phyloP scores from a whole-genome alignment of 2,113 vertebrate genomes.

The Sitta europaea region DNA sequence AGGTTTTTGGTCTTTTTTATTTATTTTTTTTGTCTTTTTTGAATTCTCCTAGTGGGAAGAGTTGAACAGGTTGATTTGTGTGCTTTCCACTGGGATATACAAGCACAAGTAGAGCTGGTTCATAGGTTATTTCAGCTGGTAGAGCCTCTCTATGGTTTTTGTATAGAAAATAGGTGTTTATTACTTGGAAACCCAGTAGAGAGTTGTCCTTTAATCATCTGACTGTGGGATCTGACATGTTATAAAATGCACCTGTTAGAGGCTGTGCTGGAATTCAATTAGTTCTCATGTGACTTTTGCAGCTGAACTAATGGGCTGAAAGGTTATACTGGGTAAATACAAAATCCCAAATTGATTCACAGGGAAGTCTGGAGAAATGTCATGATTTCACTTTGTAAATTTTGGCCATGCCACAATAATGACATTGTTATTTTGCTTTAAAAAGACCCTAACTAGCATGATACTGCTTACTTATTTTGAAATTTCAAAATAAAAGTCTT shows the following conservation, averaged over 20 bases:
- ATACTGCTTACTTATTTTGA: neutral
- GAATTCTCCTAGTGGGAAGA: neutral
- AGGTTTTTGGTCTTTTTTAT: neutral
- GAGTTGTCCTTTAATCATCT: constrained; percentile 43
- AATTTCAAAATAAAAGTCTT: neutral
- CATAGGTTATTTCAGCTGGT: constrained; percentile 27
- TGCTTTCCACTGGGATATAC: neutral
- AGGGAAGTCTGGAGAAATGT: constrained; percentile 3
- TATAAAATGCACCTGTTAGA: constrained; percentile 63
- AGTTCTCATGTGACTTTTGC: constrained; percentile 44
- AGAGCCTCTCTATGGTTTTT: neutral
- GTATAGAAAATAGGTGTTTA: constrained; percentile 35
- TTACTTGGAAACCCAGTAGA: constrained; percentile 49
- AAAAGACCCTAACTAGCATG: neutral
- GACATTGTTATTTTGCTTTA: neutral
- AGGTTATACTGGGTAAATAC: constrained; percentile 55
- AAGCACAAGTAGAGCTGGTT: neutral
- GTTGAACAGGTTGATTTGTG: neutral
- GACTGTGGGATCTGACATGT: constrained; percentile 46
- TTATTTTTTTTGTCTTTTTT: neutral
- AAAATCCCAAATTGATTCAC: constrained; percentile 19
- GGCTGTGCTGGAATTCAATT: constrained; percentile 48
- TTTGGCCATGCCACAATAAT: neutral
- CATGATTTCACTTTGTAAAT: constrained; percentile 33
- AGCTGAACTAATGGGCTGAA: constrained; percentile 62